Evolutionary conservation across 53 echinoderm and acorn worm species (phyloP), one percentile per base, ranked within the genome.

Genomic region (Mesocentrotus franciscanus): DNA sequence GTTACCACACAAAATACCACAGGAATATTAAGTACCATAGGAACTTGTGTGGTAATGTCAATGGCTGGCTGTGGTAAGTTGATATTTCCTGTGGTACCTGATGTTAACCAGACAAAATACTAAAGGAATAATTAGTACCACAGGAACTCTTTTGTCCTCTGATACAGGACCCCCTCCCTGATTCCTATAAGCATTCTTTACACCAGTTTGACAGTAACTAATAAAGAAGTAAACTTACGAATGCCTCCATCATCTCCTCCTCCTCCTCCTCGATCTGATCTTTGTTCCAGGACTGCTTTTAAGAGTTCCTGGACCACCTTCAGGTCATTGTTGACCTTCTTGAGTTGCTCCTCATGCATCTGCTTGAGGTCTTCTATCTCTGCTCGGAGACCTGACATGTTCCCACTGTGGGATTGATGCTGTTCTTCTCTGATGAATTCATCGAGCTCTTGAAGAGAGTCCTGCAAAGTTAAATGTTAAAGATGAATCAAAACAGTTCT

Each of bases 251-350:
- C 55, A 81, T 94, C 93, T 32, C 93, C 70, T 64, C 93, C 90
- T 61, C 92, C 96, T 7, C 83, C 94, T 59, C 95, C 95, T 89
- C 96, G 92, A 59, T 93, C 91, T 22, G 95, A 90, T 29, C 96
- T 95, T 33, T 96, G 78, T 33, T 87, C 95, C 92, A 98, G 66
- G 56, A 98, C 96, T 33, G 96, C 96, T 89, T 96, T 95, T 20
- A 98, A 95, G 27, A 98, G 93, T 75, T 98, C 96, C 15, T 95
- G 97, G 34, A 97, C 92, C 20, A 96, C 95, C 61, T 95, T 95
- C 26, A 98, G 93, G 56, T 98, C 97, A 61, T 95, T 96, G 96
- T 97, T 94, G 42, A 98, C 93, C 56, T 96, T 92, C 90, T 96
- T 93, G 10, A 96, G 85, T 30, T 95, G 85, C 57, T 95, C 97